Base-by-base conservation (phyloP, 2,113 vertebrate species). In the Vidua macroura region DNA sequence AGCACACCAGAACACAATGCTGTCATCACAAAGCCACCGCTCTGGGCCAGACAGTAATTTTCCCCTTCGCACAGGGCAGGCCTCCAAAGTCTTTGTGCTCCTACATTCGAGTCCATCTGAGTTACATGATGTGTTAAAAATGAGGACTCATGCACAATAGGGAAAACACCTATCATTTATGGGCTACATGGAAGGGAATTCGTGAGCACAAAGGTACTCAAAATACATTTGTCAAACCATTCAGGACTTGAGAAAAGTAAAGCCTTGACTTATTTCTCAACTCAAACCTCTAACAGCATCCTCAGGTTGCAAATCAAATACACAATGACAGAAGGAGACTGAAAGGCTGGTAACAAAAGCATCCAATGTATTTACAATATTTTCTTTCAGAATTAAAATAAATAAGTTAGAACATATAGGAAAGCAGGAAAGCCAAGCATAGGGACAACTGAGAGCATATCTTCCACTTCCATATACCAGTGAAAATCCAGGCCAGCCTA, bases 21-120 rank as follows among this genome's bases (percentile, higher is more conserved):
- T 93, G 66, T 83, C 66, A 85, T 93, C 90, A 95, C 95, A 96
- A 94, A 95, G 86, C 88, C 90, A 94, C 77, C 0, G 17, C 95
- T 77, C 56, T 84, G 76, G 91, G 58, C 83, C 84, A 93, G 91
- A 95, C 64, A 93, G 79, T 94, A 95, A 94, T 94, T 96, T 83
- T 92, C 96, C 94, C 93, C 67, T 88, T 91, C 1, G 0, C 31
- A 15, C 48, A 92, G 91, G 70, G 78, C 91, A 88, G 91, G 60
- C 78, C 76, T 96, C 87, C 95, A 93, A 92, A 94, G 77, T 73
- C 83, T 92, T 91, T 66, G 52, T 53, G 64, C 56, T 83, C 60
- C 64, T 81, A 75, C 41, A 53, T 64, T 84, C 2, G 2, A 91
- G 83, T 79, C 86, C 59, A 69, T 79, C 77, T 55, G 77, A 94